phyloP scores from a whole-genome alignment of 2,113 vertebrate species.

The Centropus bengalensis region DNA sequence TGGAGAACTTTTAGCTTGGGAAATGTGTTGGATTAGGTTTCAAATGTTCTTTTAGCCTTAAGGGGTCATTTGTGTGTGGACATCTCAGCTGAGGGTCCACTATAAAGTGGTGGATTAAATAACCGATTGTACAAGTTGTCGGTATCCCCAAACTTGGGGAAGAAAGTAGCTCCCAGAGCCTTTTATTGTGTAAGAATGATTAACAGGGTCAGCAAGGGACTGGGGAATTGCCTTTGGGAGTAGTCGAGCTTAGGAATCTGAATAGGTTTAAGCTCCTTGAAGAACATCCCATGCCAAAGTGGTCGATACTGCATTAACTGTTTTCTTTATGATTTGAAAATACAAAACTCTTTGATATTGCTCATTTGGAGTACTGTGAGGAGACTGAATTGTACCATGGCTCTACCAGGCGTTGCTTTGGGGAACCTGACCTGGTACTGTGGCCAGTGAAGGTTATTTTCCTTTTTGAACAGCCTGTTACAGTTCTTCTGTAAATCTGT shows the following conservation, averaged over 20 bases:
- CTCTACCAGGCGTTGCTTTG: neutral
- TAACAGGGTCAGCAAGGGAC: neutral
- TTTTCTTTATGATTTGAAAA: neutral
- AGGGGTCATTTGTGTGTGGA: neutral
- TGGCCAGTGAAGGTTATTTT: neutral
- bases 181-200: neutral
- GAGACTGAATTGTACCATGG: constrained; percentile 20
- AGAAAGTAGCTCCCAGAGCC: constrained; percentile 69
- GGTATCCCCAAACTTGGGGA: constrained; percentile 67
- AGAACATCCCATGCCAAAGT: constrained; percentile 15
- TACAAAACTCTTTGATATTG: neutral
- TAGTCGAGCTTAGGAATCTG: neutral
- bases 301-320: neutral
- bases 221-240: neutral
- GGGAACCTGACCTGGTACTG: neutral
- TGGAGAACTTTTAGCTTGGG: neutral
- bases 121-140: constrained; percentile 19
- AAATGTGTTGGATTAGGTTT: neutral
- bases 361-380: constrained; percentile 28
- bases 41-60: constrained; percentile 14
- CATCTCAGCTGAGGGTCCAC: neutral
- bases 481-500: constrained; percentile 49
- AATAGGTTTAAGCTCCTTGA: neutral
- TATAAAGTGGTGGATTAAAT: neutral
- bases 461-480: constrained; percentile 55